These are phyloP conservation scores for Ceyx erithaca DNA, from an alignment of 2,797 vertebrate genomes.

Conservation along the genomic window DNA sequence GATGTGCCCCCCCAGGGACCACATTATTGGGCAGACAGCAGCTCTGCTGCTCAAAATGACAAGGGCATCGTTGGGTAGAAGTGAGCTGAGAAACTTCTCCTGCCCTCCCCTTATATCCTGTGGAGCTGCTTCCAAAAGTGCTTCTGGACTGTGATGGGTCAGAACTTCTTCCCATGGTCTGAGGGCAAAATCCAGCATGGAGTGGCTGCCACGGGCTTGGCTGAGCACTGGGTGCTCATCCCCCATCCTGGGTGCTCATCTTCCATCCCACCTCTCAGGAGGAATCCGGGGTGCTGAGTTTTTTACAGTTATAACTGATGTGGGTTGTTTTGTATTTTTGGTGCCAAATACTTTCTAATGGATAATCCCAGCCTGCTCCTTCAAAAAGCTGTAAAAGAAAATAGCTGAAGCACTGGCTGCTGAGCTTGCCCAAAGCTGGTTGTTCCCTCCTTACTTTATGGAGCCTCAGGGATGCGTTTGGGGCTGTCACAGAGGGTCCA, in stretches of 20 bases:
- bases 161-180: accelerated
- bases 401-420: background rate
- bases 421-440: background rate
- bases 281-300: accelerated
- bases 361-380: slow-evolving; percentile 65
- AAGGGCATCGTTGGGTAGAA: accelerated
- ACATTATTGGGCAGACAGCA: background rate
- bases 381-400: slow-evolving; percentile 48
- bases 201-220: accelerated
- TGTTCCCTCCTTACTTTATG: background rate
- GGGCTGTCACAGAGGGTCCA: background rate
- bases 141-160: accelerated
- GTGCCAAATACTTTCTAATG: slow-evolving; percentile 48
- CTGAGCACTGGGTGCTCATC: too few relatives aligned
- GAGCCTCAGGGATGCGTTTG: accelerated
- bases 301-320: accelerated
- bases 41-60: background rate
- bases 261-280: accelerated
- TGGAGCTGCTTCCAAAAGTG: background rate
- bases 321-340: background rate
- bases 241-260: background rate
- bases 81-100: background rate
- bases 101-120: background rate
- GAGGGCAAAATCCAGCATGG: background rate
- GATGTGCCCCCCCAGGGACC: background rate